A percentile compares a stretch with the other conserved stretches of the same genome.
Evolutionary conservation across 2,113 vertebrate genomes (phyloP).

Genomic region (Ramphastos sulfuratus): DNA sequence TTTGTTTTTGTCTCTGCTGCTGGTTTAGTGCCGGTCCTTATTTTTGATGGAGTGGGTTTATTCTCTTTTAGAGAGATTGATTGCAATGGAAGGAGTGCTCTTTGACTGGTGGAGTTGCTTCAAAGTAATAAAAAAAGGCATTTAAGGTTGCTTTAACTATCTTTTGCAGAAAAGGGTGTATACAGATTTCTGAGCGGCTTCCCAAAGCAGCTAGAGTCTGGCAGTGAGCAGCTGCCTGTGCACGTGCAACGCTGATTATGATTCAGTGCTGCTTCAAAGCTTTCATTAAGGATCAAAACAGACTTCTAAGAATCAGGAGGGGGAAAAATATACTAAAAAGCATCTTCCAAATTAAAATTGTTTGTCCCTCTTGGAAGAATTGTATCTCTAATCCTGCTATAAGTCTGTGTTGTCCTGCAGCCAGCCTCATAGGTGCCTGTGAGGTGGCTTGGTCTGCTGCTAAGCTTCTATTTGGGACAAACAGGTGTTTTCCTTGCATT

Average conservation of each 20-base stretch:
- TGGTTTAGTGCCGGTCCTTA: not conserved
- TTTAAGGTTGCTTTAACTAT: not conserved
- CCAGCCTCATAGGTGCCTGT: not conserved
- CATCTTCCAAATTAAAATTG: not conserved
- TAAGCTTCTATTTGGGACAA: not conserved
- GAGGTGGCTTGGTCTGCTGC: not conserved
- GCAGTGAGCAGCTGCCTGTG: conserved; percentile 28
- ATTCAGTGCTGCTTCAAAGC: conserved; percentile 29
- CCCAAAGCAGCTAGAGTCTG: not conserved
- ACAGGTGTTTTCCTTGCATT: not conserved
- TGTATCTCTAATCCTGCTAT: not conserved
- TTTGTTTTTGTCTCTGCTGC: not conserved
- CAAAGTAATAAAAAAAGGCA: not conserved
- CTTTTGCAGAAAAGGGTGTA: not conserved
- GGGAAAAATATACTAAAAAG: not conserved
- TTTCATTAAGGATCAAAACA: conserved; percentile 1
- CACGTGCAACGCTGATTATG: conserved; percentile 13
- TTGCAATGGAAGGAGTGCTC: not conserved
- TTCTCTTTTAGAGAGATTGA: not conserved
- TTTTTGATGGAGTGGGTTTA: not conserved
- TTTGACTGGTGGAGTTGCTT: not conserved
- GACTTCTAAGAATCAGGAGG: not conserved
- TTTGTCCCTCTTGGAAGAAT: not conserved
- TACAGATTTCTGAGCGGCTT: not conserved
- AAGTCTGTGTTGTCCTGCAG: not conserved